phyloP scores from a whole-genome alignment of 1,140 invertebrate species.

The Drosophila melanica region DNA sequence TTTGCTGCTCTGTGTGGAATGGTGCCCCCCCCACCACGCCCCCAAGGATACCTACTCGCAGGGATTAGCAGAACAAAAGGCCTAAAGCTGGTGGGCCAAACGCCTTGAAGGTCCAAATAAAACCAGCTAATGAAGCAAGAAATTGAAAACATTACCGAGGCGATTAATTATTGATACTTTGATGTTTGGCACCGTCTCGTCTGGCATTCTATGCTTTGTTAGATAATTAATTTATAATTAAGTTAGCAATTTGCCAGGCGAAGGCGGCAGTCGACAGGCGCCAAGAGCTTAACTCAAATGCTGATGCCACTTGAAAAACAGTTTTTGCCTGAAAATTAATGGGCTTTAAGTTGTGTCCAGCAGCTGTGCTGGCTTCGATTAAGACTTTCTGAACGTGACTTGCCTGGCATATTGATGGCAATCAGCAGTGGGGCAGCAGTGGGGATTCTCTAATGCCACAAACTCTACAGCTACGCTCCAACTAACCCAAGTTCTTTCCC shows the following conservation, averaged over 20 bases:
- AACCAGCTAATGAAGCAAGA: conserved; percentile 78
- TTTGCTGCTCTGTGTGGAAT: not conserved
- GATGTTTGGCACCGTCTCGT: conserved; percentile 49
- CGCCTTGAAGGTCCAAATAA: conserved; percentile 55
- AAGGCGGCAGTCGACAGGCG: not conserved
- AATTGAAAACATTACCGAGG: conserved; percentile 81
- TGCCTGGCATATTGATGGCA: conserved; percentile 66
- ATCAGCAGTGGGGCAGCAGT: conserved; percentile 32
- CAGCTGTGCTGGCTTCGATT: conserved; percentile 61
- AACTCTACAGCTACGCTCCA: conserved; percentile 4
- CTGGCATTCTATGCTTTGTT: conserved; percentile 35
- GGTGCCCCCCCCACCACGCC: not conserved
- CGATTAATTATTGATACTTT: conserved; percentile 82
- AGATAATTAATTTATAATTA: conserved; percentile 82
- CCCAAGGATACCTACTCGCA: conserved; percentile 15
- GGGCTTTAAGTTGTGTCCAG: conserved; percentile 55
- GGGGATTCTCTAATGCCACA: conserved; percentile 40
- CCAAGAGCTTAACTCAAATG: conserved; percentile 21
- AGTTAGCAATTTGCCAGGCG: conserved; percentile 65
- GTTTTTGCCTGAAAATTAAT: conserved; percentile 25
- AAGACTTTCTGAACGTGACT: conserved; percentile 70
- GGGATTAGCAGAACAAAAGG: conserved; percentile 57
- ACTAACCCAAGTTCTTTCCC: conserved; percentile 7
- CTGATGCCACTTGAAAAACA: conserved; percentile 19
- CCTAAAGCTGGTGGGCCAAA: conserved; percentile 21